A percentile compares a stretch with the other conserved stretches of the same genome.
These are phyloP conservation scores for Hesperia comma DNA, from an alignment of 2,888 invertebrate genomes.

Conservation along the genomic window DNA sequence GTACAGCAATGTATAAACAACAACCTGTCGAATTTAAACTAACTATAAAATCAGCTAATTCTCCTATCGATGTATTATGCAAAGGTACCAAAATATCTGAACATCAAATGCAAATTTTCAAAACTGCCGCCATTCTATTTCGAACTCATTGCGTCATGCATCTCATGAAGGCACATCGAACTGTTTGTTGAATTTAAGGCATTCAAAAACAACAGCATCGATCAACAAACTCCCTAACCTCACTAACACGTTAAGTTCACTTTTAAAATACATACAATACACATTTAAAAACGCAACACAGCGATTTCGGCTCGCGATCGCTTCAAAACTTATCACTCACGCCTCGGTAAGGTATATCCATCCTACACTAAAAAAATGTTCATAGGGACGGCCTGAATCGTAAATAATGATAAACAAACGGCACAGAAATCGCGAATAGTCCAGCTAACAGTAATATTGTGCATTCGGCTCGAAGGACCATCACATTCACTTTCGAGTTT, in stretches of 20 bases:
- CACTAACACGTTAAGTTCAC: not conserved
- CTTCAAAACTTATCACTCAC: constrained; percentile 42
- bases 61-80: no score
- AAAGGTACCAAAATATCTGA: no score
- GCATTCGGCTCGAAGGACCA: constrained; percentile 4
- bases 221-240: not conserved
- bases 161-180: no score
- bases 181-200: no score
- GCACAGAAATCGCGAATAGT: constrained; percentile 30
- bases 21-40: not conserved
- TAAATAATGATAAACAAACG: constrained; percentile 23
- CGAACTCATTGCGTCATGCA: no score
- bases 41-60: not conserved
- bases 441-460: not conserved
- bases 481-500: not conserved
- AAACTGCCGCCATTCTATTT: not conserved
- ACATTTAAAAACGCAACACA: constrained; percentile 38
- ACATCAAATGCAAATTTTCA: no score
- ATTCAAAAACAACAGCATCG: not conserved
- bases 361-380: constrained; percentile 31
- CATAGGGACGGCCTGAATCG: constrained; percentile 23
- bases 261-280: not conserved
- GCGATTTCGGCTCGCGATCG: constrained; percentile 45
- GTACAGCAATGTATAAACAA: not conserved
- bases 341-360: constrained; percentile 13